phyloP scores from a whole-genome alignment of 2,113 vertebrate genomes.

The Oxyura jamaicensis region DNA sequence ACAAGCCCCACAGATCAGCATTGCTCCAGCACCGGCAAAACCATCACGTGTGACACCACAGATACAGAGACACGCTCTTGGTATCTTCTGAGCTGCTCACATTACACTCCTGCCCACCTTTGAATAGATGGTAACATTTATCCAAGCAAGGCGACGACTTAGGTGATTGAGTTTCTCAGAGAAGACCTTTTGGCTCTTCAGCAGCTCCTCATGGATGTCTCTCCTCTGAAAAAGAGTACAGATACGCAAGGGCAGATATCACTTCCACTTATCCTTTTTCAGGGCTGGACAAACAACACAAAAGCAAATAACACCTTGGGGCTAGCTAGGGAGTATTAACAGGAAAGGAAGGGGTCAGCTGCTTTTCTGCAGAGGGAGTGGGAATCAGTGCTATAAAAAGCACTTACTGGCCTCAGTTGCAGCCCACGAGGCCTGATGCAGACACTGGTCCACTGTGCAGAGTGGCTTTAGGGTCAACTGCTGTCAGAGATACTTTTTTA shows the following conservation, averaged over 20 bases:
- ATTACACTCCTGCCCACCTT: constrained; percentile 79
- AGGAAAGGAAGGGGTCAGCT: neutral
- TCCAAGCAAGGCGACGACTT: constrained; percentile 95
- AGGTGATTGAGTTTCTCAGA: constrained; percentile 96
- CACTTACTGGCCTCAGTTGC: neutral
- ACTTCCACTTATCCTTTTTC: neutral
- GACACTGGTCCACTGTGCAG: neutral
- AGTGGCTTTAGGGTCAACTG: neutral
- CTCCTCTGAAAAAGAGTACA: constrained; percentile 80
- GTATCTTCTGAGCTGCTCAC: neutral
- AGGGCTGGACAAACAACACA: neutral
- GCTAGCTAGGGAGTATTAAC: neutral
- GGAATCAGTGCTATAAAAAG: neutral
- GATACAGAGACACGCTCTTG: neutral
- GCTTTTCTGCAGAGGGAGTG: neutral
- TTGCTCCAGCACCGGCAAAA: neutral
- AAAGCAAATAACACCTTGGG: neutral
- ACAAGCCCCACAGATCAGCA: neutral
- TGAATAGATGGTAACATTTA: constrained; percentile 98
- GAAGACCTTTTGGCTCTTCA: constrained; percentile 97
- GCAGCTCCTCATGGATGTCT: constrained; percentile 91
- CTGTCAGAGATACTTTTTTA: neutral
- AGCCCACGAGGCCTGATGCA: neutral
- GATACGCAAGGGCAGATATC: neutral
- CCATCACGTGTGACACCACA: neutral